Base-by-base conservation (phyloP, 2,113 vertebrate species). In the Ochotona curzoniae region DNA sequence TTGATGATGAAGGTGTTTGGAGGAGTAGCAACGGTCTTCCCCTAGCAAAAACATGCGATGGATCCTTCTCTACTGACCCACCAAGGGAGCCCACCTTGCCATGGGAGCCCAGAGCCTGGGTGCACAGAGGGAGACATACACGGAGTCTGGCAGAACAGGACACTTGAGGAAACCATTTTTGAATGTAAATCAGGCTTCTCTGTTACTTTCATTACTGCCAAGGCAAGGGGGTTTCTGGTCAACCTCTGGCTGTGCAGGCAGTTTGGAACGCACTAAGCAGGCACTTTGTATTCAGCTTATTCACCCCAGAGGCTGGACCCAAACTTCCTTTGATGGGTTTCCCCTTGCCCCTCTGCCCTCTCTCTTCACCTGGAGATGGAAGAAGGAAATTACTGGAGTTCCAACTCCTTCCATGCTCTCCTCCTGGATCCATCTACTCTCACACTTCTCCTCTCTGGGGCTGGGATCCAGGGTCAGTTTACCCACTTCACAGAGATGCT, bases 151-250 rank as follows among this genome's bases (percentile, higher is more conserved):
- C 96, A 78, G 96, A 97, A 96, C 96, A 97, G 97, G 97, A 98
- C 98, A 97, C 96, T 94, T 89, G 95, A 93, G 92, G 96, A 97
- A 97, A 98, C 96, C 96, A 97, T 97, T 97, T 98, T 96, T 98
- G 96, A 97, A 98, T 97, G 97, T 97, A 98, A 98, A 97, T 97
- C 97, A 96, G 96, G 94, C 91, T 96, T 97, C 18, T 87, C 95
- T 97, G 97, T 96, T 97, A 97, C 98, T 98, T 98, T 98, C 97
- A 93, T 95, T 97, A 95, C 83, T 96, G 96, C 91, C 25, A 89
- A 86, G 94, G 93, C 96, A 69, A 96, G 51, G 94, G 82, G 44
- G 75, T 93, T 80, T 44, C 38, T 44, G 38, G 38, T 44, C 38
- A 44, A 44, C 38, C 38, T 44, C 38, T 44, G 38, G 38, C 38